Evolutionary conservation across 2,113 vertebrate species (phyloP).

Genomic region (Pseudolaguvia tuberculata): DNA sequence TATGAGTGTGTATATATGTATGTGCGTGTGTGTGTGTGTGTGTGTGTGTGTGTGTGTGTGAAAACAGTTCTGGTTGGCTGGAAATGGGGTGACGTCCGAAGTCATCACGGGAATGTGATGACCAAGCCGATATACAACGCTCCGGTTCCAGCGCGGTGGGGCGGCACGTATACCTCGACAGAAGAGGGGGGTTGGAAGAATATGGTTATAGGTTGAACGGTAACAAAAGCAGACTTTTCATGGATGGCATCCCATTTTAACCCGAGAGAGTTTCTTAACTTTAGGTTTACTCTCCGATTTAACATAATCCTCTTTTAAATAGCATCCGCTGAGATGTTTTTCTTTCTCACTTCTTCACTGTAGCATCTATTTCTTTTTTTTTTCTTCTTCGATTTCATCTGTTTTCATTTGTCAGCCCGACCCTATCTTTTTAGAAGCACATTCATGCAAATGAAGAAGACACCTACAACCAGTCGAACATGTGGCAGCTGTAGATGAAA

Average conservation of each 20-base stretch:
- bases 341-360: not conserved
- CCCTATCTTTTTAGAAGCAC: constrained; percentile 49
- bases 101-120: no score
- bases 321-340: constrained; percentile 28
- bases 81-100: no score
- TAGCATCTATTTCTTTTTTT: constrained; percentile 26
- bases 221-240: constrained; percentile 37
- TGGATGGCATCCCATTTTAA: constrained; percentile 15
- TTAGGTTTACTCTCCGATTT: constrained; percentile 42
- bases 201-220: no score
- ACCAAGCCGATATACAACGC: no score
- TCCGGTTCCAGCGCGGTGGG: no score
- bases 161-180: no score
- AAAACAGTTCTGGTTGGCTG: no score
- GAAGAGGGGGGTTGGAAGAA: no score
- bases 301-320: constrained; percentile 42
- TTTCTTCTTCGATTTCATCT: constrained; percentile 10
- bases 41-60: no score
- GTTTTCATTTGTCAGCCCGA: constrained; percentile 49
- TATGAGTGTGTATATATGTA: no score
- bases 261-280: constrained; percentile 36
- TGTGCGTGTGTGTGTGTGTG: no score
- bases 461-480: constrained; percentile 51
- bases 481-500: constrained; percentile 52
- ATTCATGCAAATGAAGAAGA: constrained; percentile 54